Evolutionary conservation across 2,113 vertebrate genomes (phyloP).

Genomic region (Amblyopsis rosae): DNA sequence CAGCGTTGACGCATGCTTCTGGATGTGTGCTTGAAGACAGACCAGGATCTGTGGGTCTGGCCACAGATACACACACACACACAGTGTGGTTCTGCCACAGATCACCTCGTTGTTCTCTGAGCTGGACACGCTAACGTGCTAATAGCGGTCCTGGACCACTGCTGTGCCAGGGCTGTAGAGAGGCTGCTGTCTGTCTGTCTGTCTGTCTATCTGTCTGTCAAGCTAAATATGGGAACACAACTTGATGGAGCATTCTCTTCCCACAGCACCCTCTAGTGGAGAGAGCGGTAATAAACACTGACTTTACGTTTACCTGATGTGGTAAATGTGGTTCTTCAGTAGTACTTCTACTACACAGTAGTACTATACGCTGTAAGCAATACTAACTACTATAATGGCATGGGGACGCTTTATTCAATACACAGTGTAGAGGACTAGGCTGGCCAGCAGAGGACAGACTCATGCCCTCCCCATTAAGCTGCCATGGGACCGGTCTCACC

Average conservation of each 20-base stretch:
- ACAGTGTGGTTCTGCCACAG: neutral
- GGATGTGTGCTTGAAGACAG: conserved; percentile 42
- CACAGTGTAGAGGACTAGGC: neutral
- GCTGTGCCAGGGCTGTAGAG: neutral
- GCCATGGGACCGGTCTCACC: too few species aligned
- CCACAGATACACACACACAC: conserved; percentile 13
- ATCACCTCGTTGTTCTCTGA: conserved; percentile 66
- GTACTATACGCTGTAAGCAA: too few species aligned
- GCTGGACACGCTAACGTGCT: conserved; percentile 61
- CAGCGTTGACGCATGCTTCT: conserved; percentile 29
- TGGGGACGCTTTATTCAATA: neutral
- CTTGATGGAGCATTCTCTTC: too few species aligned
- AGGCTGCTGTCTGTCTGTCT: too few species aligned
- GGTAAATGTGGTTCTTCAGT: too few species aligned
- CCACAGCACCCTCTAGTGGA: too few species aligned
- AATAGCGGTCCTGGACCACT: neutral
- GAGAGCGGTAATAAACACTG: conserved; percentile 21
- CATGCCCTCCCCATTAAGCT: too few species aligned
- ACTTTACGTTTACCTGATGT: conserved; percentile 12
- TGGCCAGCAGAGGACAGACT: conserved; percentile 13
- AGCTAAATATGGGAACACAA: too few species aligned
- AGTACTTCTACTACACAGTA: too few species aligned
- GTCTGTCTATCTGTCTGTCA: too few species aligned
- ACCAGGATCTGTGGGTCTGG: conserved; percentile 76
- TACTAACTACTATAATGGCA: neutral